Evolutionary conservation across 2,113 vertebrate genomes (phyloP), one percentile per base, ranked within the genome.

Genomic region (Crypturellus undulatus): DNA sequence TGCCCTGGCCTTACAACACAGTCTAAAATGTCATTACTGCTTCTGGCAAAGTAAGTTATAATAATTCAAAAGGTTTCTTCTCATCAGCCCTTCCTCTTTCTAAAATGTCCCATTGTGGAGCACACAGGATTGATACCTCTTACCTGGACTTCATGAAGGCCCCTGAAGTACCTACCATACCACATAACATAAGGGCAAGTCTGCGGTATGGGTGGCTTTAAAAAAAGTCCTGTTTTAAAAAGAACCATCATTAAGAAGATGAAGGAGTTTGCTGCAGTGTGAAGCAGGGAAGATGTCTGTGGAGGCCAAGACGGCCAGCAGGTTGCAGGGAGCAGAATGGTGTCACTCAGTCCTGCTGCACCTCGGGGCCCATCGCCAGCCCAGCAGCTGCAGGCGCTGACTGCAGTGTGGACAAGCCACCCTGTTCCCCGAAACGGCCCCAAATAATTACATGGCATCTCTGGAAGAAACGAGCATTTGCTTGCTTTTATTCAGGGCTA

Each of bases 381-480:
- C 28, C 24, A 40, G 49, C 28, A 68, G 47, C 49, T 64, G 25
- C 58, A 54, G 43, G 32, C 60, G 38, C 26, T 0, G 3, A 34
- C 2, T 67, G 49, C 25, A 21, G 5, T 30, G 36, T 25, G 1
- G 3, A 26, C 20, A 17, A 25, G 34, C 52, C 26, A 34, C 21
- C 4, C 15, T 24, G 8, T 3, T 9, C 60, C 10, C 68, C 34
- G 26, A 7, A 22, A 17, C 0, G 1, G 30, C 62, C 47, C 2
- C 0, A 34, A 56, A 79, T 12, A 3, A 18, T 68, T 45, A 19
- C 22, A 26, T 43, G 52, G 43, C 10, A 34, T 51, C 43, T 42
- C 40, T 15, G 18, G 62, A 62, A 20, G 4, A 6, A 72, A 60
- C 36, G 40, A 5, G 22, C 56, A 6, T 67, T 51, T 32, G 20